phyloP scores from a whole-genome alignment of 2,797 vertebrate genomes.

The Megaceryle alcyon region DNA sequence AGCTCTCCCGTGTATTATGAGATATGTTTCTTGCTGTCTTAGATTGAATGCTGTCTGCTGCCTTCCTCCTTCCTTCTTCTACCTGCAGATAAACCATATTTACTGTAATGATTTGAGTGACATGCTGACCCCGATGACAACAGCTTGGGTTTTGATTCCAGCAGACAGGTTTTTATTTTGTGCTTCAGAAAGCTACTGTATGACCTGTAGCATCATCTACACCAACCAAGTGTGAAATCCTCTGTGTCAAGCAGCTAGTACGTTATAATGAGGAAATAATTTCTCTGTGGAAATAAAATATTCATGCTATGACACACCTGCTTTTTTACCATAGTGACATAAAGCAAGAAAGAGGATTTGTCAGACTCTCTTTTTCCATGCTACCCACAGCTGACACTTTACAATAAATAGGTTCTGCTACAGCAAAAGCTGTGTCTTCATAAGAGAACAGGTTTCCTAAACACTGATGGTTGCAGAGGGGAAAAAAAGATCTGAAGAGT shows the following conservation, averaged over 20 bases:
- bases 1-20: neutral
- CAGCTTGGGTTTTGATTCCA: neutral
- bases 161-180: neutral
- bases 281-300: slow-evolving; percentile 34
- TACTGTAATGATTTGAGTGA: neutral
- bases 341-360: neutral
- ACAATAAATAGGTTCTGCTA: neutral
- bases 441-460: neutral
- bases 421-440: neutral
- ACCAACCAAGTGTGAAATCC: slow-evolving; percentile 38
- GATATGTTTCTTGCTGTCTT: neutral
- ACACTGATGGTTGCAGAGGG: neutral
- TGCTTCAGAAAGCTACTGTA: neutral
- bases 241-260: neutral
- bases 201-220: slow-evolving; percentile 23
- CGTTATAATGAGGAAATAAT: neutral
- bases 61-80: neutral
- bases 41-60: neutral
- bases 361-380: neutral
- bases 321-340: neutral
- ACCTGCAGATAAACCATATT: neutral
- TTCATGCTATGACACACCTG: slow-evolving; percentile 10
- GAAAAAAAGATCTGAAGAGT: neutral
- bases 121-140: neutral
- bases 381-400: neutral